These are phyloP conservation scores for Lethenteron camtschaticum DNA, from an alignment of 2,113 vertebrate species.

Conservation along the genomic window DNA sequence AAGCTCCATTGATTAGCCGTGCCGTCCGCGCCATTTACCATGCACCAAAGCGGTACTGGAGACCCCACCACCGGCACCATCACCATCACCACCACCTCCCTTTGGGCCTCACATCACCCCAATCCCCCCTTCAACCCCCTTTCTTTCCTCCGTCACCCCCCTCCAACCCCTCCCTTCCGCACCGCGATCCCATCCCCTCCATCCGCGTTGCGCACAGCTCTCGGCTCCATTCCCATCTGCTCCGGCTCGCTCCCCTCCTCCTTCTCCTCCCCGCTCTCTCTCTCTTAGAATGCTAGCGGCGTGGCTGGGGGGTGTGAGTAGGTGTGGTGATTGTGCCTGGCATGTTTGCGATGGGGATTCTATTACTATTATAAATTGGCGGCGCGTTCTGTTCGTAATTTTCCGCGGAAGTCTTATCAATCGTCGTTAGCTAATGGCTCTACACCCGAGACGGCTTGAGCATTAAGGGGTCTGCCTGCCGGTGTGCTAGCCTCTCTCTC, in stretches of 20 bases:
- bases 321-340: neutral
- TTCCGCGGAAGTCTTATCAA: constrained; percentile 1
- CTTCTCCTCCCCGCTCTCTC: too few species aligned
- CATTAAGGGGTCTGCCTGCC: too few species aligned
- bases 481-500: too few species aligned
- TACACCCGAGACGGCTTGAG: too few species aligned
- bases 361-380: constrained; percentile 3
- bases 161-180: neutral
- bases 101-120: neutral
- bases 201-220: neutral
- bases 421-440: neutral
- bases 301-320: too few species aligned
- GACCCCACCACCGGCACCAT: too few species aligned
- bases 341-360: neutral
- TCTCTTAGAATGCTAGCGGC: too few species aligned
- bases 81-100: too few species aligned
- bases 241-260: too few species aligned
- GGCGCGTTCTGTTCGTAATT: constrained; percentile 2
- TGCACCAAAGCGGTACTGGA: neutral
- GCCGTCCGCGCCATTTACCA: constrained; percentile 6
- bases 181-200: neutral
- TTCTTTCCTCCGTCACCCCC: neutral
- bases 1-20: constrained; percentile 6
- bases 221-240: too few species aligned
- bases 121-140: neutral